phyloP scores from a whole-genome alignment of 2,113 vertebrate genomes.

The Cephalopholis sonnerati region DNA sequence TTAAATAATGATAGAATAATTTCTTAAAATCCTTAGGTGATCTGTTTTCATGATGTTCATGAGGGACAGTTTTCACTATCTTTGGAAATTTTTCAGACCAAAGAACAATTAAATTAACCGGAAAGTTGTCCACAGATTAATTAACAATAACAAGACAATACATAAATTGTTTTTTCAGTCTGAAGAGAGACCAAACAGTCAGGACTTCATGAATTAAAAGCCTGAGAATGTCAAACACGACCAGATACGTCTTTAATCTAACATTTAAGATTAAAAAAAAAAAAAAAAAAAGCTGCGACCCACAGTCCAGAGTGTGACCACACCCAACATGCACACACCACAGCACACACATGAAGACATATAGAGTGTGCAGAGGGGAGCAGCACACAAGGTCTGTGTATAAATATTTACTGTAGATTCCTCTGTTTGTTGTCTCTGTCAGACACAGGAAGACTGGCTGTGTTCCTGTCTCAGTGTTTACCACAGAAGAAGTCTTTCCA shows the following conservation, averaged over 20 bases:
- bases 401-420: slow-evolving; percentile 67
- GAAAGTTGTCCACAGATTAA: too few relatives aligned
- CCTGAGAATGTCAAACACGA: not conserved
- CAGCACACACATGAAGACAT: slow-evolving; percentile 15
- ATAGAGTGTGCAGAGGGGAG: not conserved
- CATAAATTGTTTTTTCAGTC: too few relatives aligned
- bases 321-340: slow-evolving; percentile 5
- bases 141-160: too few relatives aligned
- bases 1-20: too few relatives aligned
- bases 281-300: not conserved
- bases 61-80: too few relatives aligned
- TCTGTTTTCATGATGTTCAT: too few relatives aligned
- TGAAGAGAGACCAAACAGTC: not conserved
- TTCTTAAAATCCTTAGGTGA: too few relatives aligned
- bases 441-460: not conserved
- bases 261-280: not conserved
- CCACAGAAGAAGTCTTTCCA: not conserved
- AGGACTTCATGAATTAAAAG: slow-evolving; percentile 1
- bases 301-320: not conserved
- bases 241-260: not conserved
- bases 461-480: not conserved
- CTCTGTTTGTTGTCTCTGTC: slow-evolving; percentile 35
- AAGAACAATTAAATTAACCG: too few relatives aligned
- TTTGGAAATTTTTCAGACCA: too few relatives aligned
- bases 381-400: slow-evolving; percentile 35